Evolutionary conservation across 1,140 invertebrate species (phyloP).

Genomic region (Hetaerina americana): DNA sequence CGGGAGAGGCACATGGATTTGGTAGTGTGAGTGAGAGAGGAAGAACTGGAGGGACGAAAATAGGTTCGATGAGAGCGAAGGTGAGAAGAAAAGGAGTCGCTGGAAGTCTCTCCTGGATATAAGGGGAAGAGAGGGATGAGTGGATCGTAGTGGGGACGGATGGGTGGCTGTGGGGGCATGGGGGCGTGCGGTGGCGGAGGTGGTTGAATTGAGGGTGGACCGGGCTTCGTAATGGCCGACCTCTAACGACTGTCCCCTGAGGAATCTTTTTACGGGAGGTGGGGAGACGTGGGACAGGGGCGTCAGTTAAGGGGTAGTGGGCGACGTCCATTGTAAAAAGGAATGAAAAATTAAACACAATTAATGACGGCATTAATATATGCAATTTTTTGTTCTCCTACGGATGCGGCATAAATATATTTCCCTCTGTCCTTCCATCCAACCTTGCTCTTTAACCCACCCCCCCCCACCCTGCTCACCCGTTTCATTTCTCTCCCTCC

Average conservation of each 20-base stretch:
- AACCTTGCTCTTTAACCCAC: not conserved
- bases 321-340: not conserved
- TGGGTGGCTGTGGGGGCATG: not conserved
- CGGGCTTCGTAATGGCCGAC: not conserved
- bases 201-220: not conserved
- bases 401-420: not conserved
- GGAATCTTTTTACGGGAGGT: not conserved
- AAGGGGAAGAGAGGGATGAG: too few species aligned
- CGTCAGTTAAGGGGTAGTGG: not conserved
- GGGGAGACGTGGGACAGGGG: too few species aligned
- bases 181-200: not conserved
- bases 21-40: too few species aligned
- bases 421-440: too few species aligned
- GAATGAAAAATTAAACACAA: constrained; percentile 1
- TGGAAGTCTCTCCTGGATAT: too few species aligned
- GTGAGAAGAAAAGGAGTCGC: too few species aligned
- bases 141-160: not conserved
- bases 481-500: not conserved
- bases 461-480: not conserved
- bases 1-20: too few species aligned
- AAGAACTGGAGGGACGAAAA: too few species aligned
- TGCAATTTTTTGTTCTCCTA: not conserved
- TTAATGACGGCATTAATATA: not conserved
- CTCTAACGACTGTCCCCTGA: not conserved
- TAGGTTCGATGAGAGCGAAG: too few species aligned